phyloP scores from a whole-genome alignment of 2,888 invertebrate genomes.

The Terebella lapidaria region DNA sequence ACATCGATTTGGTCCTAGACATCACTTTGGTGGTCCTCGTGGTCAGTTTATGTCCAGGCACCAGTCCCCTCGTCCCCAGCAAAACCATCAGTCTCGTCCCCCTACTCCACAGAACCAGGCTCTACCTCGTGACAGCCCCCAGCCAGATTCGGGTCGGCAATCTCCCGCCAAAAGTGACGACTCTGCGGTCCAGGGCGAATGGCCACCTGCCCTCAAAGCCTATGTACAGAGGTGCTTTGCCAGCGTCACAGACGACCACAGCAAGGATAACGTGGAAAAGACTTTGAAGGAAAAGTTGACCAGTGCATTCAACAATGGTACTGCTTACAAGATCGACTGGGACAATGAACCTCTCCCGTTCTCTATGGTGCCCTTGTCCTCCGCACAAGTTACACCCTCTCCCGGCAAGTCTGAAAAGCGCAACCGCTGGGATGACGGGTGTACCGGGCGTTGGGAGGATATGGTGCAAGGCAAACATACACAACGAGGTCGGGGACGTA shows the following conservation, averaged over 20 bases:
- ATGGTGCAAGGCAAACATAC: background rate
- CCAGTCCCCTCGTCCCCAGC: too few species aligned
- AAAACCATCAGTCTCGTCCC: too few species aligned
- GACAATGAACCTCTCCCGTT: conserved; percentile 71
- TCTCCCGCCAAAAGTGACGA: background rate
- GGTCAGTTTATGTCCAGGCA: too few species aligned
- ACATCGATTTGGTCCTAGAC: too few species aligned
- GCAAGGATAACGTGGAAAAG: conserved; percentile 90
- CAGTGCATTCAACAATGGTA: conserved; percentile 80
- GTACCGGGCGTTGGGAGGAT: background rate
- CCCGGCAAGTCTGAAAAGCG: background rate
- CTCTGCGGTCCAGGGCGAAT: conserved; percentile 64
- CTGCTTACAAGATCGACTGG: conserved; percentile 90
- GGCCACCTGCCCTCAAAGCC: conserved; percentile 68
- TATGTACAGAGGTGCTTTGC: conserved; percentile 90
- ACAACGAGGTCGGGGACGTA: background rate
- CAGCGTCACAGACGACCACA: conserved; percentile 79
- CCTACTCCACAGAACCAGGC: too few species aligned
- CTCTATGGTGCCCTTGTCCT: background rate
- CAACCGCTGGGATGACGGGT: conserved; percentile 3
- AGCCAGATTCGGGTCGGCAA: too few species aligned
- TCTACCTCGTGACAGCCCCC: too few species aligned
- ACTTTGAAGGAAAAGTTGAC: conserved; percentile 91
- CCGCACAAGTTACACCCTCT: background rate
- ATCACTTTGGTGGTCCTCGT: too few species aligned